phyloP scores from a whole-genome alignment of 2,888 invertebrate genomes.

The Phengaris alcon region DNA sequence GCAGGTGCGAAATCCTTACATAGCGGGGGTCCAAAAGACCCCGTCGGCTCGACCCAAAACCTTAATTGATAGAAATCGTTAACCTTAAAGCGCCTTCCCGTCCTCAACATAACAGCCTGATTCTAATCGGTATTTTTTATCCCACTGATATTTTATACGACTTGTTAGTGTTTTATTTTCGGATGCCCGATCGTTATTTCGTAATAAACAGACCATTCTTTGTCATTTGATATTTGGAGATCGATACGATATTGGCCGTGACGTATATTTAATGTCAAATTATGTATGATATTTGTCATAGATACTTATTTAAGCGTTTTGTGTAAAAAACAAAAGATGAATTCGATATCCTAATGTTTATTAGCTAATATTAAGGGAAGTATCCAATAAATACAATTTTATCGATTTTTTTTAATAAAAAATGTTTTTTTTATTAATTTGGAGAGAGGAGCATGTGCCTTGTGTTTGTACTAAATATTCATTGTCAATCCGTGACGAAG shows the following conservation, averaged over 20 bases:
- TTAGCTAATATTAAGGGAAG: neutral
- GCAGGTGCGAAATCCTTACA: constrained; percentile 64
- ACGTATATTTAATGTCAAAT: constrained; percentile 59
- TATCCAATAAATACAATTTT: too few species aligned
- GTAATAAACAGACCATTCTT: constrained; percentile 76
- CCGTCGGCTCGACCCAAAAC: constrained; percentile 71
- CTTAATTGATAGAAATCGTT: constrained; percentile 79
- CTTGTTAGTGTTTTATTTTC: constrained; percentile 72
- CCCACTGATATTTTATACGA: constrained; percentile 66
- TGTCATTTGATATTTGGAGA: constrained; percentile 75
- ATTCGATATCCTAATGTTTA: neutral
- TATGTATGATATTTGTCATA: constrained; percentile 35
- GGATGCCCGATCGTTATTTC: constrained; percentile 72
- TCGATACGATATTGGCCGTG: constrained; percentile 57
- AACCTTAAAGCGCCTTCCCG: constrained; percentile 70
- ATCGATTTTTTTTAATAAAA: too few species aligned
- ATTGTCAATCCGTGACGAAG: too few species aligned
- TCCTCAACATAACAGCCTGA: constrained; percentile 74
- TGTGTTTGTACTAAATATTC: too few species aligned
- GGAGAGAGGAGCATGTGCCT: too few species aligned
- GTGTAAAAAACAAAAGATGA: neutral
- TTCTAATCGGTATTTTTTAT: constrained; percentile 70
- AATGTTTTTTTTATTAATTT: too few species aligned
- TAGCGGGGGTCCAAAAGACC: constrained; percentile 67
- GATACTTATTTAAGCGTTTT: neutral